Conservation (phyloP, 2,113 vertebrate species). For the Machaerirhynchus nigripectus region DNA sequence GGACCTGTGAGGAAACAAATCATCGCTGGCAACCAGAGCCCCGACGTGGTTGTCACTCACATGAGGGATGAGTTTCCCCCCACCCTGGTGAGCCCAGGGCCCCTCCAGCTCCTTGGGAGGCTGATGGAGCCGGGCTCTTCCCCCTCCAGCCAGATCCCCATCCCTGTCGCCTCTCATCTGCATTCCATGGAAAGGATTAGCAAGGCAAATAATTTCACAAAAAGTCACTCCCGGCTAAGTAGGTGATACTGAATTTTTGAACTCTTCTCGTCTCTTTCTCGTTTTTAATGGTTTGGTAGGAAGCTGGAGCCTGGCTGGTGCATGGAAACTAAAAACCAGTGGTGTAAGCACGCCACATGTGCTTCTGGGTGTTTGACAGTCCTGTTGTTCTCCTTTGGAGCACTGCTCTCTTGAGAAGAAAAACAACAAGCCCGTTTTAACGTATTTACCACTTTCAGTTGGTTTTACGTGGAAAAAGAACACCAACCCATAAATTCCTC, state of each 20-base stretch:
- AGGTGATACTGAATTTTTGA: conserved; percentile 5
- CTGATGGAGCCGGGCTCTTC: not conserved
- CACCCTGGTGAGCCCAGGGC: not conserved
- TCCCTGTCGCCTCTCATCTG: not conserved
- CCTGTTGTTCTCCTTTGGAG: not conserved
- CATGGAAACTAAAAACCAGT: not conserved
- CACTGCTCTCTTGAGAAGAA: not conserved
- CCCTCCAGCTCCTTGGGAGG: not conserved
- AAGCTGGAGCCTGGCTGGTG: not conserved
- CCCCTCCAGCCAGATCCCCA: not conserved
- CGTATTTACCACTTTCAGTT: not conserved
- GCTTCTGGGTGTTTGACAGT: not conserved
- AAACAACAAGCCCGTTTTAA: not conserved
- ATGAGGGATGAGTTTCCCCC: not conserved
- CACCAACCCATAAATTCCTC: not conserved
- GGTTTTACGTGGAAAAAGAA: not conserved
- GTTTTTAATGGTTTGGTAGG: not conserved
- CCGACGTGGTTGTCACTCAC: not conserved
- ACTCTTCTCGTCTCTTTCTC: not conserved
- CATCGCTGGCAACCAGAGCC: not conserved
- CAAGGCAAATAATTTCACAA: not conserved
- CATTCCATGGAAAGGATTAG: not conserved
- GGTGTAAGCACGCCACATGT: not conserved
- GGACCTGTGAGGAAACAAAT: conserved; percentile 8
- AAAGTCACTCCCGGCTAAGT: not conserved